These are phyloP conservation scores for Echiichthys vipera DNA, from an alignment of 2,797 vertebrate species.

Conservation along the genomic window DNA sequence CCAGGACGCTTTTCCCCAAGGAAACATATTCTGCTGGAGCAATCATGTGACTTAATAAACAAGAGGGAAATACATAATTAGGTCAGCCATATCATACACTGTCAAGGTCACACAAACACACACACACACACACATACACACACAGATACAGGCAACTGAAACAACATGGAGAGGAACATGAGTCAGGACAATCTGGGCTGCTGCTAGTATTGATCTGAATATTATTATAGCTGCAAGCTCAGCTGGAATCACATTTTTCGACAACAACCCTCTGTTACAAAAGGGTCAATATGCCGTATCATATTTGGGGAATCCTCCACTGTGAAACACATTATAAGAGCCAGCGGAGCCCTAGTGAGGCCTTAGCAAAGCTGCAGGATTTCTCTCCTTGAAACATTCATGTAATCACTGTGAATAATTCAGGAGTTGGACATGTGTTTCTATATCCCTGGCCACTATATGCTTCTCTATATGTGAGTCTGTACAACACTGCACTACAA, in stretches of 20 bases:
- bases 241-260: constrained; percentile 26
- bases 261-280: constrained; percentile 2
- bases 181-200: constrained; percentile 36
- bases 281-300: not conserved
- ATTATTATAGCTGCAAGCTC: not conserved
- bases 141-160: constrained; percentile 20
- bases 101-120: constrained; percentile 58
- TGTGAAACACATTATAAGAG: constrained; percentile 24
- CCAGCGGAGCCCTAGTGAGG: constrained; percentile 7
- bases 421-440: constrained; percentile 46
- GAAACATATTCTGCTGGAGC: constrained; percentile 26
- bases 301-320: constrained; percentile 6
- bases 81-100: constrained; percentile 53
- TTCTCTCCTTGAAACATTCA: constrained; percentile 67
- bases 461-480: constrained; percentile 19
- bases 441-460: constrained; percentile 45
- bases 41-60: constrained; percentile 53
- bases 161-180: constrained; percentile 30
- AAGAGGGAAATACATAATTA: constrained; percentile 58
- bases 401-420: constrained; percentile 74
- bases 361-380: constrained; percentile 54
- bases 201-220: constrained; percentile 41
- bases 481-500: constrained; percentile 1
- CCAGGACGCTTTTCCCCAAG: constrained; percentile 24
- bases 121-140: constrained; percentile 32